Conservation (phyloP, 2,113 vertebrate species). For the Dasyurus viverrinus region DNA sequence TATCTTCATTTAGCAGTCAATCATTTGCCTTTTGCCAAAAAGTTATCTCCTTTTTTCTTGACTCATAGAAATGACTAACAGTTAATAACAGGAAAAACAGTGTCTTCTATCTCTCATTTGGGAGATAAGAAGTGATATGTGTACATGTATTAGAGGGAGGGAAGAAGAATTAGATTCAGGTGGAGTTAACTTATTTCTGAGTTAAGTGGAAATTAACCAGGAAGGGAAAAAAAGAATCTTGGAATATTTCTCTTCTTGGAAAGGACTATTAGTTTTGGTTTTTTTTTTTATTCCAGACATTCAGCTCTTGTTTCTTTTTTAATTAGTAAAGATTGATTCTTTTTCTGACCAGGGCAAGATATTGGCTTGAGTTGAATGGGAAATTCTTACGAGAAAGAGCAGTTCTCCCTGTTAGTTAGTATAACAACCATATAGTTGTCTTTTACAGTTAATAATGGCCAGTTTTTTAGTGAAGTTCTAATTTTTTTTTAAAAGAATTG, state of each 20-base stretch:
- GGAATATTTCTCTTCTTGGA: constrained; percentile 7
- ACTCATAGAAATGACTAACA: constrained; percentile 37
- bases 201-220: neutral
- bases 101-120: constrained; percentile 28
- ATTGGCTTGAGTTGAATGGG: neutral
- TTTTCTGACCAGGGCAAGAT: constrained; percentile 45
- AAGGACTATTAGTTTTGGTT: neutral
- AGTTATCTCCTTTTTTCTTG: constrained; percentile 36
- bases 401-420: neutral
- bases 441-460: constrained; percentile 26
- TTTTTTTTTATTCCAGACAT: constrained; percentile 37
- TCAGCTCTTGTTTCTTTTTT: constrained; percentile 13
- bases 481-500: constrained; percentile 19
- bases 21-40: neutral
- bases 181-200: neutral
- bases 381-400: constrained; percentile 34
- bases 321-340: constrained; percentile 35
- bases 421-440: neutral
- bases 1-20: neutral
- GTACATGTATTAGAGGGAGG: neutral
- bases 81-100: constrained; percentile 11
- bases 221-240: neutral
- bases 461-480: neutral
- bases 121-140: neutral
- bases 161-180: neutral